Conservation (phyloP, 37 sponge, comb jelly and placozoan genomes). For the Halisarca cf. caerulea region DNA sequence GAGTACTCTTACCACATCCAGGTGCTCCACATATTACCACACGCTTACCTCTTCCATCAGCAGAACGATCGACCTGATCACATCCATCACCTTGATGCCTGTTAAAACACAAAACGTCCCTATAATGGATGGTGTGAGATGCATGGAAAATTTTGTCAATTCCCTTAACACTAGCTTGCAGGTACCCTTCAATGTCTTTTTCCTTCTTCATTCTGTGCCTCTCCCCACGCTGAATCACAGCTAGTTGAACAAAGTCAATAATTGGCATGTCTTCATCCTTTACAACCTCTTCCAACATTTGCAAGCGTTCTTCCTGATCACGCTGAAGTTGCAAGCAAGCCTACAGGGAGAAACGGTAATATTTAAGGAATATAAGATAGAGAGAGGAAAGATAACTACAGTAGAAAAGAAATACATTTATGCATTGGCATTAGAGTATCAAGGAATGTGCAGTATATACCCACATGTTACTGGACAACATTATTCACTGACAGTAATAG, state of each 20-base stretch:
- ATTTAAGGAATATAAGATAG: too few relatives aligned
- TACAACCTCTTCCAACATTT: background rate
- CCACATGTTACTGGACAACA: too few relatives aligned
- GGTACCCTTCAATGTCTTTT: background rate
- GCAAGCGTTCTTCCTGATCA: too few relatives aligned
- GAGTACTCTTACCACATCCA: conserved; percentile 15
- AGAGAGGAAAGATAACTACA: too few relatives aligned
- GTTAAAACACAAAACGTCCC: background rate
- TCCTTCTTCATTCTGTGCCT: background rate
- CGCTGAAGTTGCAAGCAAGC: too few relatives aligned
- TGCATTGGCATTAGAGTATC: too few relatives aligned
- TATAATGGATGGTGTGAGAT: background rate
- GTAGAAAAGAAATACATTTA: too few relatives aligned
- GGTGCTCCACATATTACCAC: conserved; percentile 13
- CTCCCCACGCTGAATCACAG: background rate
- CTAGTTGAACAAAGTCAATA: conserved; percentile 1
- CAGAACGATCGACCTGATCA: too few relatives aligned
- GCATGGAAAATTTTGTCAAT: background rate
- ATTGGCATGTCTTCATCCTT: background rate
- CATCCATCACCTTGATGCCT: too few relatives aligned
- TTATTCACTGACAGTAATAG: too few relatives aligned
- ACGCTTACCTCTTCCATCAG: background rate
- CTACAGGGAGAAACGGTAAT: too few relatives aligned
- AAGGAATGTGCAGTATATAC: too few relatives aligned
- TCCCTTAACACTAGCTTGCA: background rate